Conservation (phyloP, 2,797 vertebrate genomes). For the Poeciliopsis infans region DNA sequence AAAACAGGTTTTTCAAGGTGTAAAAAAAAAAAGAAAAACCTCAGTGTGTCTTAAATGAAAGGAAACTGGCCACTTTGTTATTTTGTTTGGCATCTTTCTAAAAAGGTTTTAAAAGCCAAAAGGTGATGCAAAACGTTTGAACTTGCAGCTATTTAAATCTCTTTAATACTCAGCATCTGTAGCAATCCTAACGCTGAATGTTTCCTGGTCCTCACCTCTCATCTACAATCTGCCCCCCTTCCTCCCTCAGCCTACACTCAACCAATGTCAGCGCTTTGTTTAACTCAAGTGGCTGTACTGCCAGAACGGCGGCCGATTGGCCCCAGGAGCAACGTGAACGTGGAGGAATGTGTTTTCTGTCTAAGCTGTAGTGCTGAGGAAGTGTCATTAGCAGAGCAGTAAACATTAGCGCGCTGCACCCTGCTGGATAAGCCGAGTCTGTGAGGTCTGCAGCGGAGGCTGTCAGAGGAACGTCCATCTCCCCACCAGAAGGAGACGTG, state of each 20-base stretch:
- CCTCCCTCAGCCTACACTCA: neutral
- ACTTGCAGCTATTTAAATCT: neutral
- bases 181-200: neutral
- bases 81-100: neutral
- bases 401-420: constrained; percentile 14
- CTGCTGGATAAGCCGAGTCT: constrained; percentile 20
- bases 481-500: neutral
- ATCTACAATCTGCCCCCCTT: neutral
- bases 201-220: neutral
- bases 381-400: constrained; percentile 32
- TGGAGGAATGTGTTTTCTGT: neutral
- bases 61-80: neutral
- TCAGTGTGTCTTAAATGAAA: neutral
- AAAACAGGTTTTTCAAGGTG: neutral
- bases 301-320: neutral
- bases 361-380: constrained; percentile 25
- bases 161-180: neutral
- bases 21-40: neutral
- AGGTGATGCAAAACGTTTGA: neutral
- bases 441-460: constrained; percentile 1
- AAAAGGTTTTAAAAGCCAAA: neutral
- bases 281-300: constrained; percentile 11
- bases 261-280: constrained; percentile 12
- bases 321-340: neutral
- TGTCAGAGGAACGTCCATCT: neutral